phyloP scores from a whole-genome alignment of 2,888 invertebrate species.

The Acanthopleura granulata region DNA sequence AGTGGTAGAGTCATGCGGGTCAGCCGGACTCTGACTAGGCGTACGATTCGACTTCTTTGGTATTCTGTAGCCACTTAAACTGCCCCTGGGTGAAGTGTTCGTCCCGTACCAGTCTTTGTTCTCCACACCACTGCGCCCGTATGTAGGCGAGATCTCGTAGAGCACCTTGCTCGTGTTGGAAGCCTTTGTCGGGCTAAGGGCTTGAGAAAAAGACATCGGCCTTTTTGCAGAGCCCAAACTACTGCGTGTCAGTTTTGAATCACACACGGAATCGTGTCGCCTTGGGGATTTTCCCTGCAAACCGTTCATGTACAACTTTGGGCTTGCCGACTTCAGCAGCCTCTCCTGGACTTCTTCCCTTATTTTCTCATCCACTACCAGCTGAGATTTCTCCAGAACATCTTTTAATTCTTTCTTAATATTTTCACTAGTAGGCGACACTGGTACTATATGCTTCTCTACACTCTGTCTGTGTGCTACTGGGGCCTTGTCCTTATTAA shows the following conservation, averaged over 20 bases:
- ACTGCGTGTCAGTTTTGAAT: background rate
- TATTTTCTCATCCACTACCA: conserved; percentile 40
- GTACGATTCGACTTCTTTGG: conserved; percentile 29
- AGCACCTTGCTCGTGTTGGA: conserved; percentile 36
- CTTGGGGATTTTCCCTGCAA: conserved; percentile 22
- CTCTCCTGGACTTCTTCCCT: conserved; percentile 44
- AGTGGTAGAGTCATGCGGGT: background rate
- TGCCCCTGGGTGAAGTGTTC: conserved; percentile 33
- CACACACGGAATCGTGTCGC: conserved; percentile 9
- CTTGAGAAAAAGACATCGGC: too few relatives aligned
- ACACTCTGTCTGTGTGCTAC: background rate
- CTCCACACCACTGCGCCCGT: conserved; percentile 34
- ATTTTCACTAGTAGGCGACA: background rate
- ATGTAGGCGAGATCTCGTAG: conserved; percentile 48
- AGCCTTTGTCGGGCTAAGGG: conserved; percentile 1
- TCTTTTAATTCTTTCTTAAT: conserved; percentile 17
- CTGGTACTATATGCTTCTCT: background rate
- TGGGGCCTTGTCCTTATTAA: background rate
- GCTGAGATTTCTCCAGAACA: conserved; percentile 27
- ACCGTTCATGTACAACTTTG: conserved; percentile 27
- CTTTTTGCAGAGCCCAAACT: background rate
- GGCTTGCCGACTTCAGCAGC: conserved; percentile 36
- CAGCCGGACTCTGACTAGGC: conserved; percentile 3
- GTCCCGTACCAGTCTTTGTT: conserved; percentile 34
- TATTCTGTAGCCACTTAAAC: conserved; percentile 36